Evolutionary conservation across 1,140 invertebrate species (phyloP).

Genomic region (Scaptomyza graminum): DNA sequence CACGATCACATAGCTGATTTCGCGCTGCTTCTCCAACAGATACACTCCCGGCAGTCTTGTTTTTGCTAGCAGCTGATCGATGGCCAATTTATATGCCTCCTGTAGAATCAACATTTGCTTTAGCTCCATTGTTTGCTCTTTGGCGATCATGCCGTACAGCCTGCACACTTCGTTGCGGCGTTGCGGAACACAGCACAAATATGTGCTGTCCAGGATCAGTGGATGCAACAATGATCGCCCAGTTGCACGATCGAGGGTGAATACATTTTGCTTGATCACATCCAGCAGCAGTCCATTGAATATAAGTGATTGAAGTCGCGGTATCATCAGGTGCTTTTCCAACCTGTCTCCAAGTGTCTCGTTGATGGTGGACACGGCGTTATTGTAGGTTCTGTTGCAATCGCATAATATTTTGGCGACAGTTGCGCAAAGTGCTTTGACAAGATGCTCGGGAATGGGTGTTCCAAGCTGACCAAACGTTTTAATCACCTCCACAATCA

Average conservation of each 20-base stretch:
- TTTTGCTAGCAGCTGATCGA: constrained; percentile 23
- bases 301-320: constrained; percentile 53
- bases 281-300: constrained; percentile 48
- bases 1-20: constrained; percentile 47
- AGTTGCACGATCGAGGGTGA: neutral
- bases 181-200: constrained; percentile 20
- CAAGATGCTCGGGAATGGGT: neutral
- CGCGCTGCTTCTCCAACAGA: constrained; percentile 23
- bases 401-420: constrained; percentile 13
- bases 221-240: constrained; percentile 24
- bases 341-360: constrained; percentile 1
- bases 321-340: constrained; percentile 26
- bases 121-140: neutral
- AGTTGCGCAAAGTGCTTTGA: constrained; percentile 1
- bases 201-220: constrained; percentile 43
- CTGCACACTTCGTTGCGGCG: constrained; percentile 13
- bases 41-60: neutral
- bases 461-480: constrained; percentile 12
- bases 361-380: neutral
- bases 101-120: constrained; percentile 22
- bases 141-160: neutral
- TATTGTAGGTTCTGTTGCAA: constrained; percentile 10
- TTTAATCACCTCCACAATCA: constrained; percentile 22
- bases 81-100: constrained; percentile 29
- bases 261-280: constrained; percentile 13